Base-by-base conservation (phyloP, 2,797 vertebrate species). In the Silurus lanzhouensis region DNA sequence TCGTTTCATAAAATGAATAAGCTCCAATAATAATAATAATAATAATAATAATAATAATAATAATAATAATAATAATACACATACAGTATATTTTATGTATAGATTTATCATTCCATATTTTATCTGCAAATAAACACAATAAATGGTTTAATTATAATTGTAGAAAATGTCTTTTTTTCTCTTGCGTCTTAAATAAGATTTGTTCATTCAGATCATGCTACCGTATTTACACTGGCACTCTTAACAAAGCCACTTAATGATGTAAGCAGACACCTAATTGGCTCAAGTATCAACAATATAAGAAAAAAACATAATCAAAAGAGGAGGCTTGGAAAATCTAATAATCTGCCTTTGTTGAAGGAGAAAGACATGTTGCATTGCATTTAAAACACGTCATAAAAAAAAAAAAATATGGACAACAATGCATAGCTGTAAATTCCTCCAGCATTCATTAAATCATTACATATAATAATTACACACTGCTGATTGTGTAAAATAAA, bases 181-280 rank as follows among this genome's bases (percentile, higher is more conserved):
- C 6, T 66, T 1, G 27, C 67, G 38, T 74, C 4, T 27, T 48
- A 75, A 46, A 67, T 58, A 58, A 58, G 27, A 63, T 80, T 64
- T 44, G 15, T 3, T 57, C 12, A 72, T 74, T 67, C 82, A 81
- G 38, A 52, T 25, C 61, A 60, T 31, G 71, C 61, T 60, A 66
- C 31, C 48, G 19, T 80, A 76, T 84, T 87, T 87, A 76, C 70
- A 75, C 78, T 81, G 77, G 85, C 82, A 74, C 22, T 75, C 31
- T 67, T 75, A 66, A 84, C 82, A 84, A 81, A 83, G 68, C 60
- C 60, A 58, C 17, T 60, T 84, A 60, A 84, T 87, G 77, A 52
- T 83, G 60, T 87, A 84, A 81, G 76, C 46, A 81, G 67, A 58
- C 27, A 52, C 22, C 22, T 86, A 83, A 86, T 86, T 83, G 81